Evolutionary conservation across 2,113 vertebrate genomes (phyloP).

Genomic region (Polypterus bichir): DNA sequence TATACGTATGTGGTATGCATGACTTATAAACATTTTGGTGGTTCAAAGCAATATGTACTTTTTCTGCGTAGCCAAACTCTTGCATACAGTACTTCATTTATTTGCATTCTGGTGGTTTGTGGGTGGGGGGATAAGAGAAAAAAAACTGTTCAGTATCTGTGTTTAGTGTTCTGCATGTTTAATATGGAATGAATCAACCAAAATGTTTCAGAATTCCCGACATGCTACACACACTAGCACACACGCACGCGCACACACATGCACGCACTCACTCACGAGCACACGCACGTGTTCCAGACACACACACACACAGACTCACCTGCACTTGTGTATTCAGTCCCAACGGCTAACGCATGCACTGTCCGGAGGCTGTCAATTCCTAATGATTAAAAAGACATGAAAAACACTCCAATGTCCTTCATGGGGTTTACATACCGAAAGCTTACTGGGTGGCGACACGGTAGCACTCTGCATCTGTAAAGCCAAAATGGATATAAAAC

Average conservation of each 20-base stretch:
- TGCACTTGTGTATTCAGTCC: conserved; percentile 13
- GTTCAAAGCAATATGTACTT: conserved; percentile 65
- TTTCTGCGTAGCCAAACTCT: conserved; percentile 34
- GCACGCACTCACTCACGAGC: background rate
- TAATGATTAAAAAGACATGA: background rate
- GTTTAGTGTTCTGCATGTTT: conserved; percentile 67
- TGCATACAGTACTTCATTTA: too few species aligned
- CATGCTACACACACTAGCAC: background rate
- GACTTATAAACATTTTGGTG: conserved; percentile 61
- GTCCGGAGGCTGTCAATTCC: conserved; percentile 29
- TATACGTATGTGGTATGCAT: conserved; percentile 64
- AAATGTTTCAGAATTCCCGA: conserved; percentile 29
- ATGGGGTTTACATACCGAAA: too few species aligned
- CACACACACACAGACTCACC: conserved; percentile 11
- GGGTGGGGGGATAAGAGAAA: background rate
- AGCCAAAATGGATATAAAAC: background rate
- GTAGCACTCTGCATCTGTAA: too few species aligned
- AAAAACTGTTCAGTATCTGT: conserved; percentile 50
- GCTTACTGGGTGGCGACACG: too few species aligned
- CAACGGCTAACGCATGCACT: conserved; percentile 23
- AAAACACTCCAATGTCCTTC: too few species aligned
- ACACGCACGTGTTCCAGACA: conserved; percentile 5
- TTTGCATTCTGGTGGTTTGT: too few species aligned
- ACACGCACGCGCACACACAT: background rate
- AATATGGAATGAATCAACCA: conserved; percentile 53